Evolutionary conservation across 1,140 invertebrate species (phyloP), one percentile per base, ranked within the genome.

Genomic region (Pachyrhynchus sulphureomaculatus): DNA sequence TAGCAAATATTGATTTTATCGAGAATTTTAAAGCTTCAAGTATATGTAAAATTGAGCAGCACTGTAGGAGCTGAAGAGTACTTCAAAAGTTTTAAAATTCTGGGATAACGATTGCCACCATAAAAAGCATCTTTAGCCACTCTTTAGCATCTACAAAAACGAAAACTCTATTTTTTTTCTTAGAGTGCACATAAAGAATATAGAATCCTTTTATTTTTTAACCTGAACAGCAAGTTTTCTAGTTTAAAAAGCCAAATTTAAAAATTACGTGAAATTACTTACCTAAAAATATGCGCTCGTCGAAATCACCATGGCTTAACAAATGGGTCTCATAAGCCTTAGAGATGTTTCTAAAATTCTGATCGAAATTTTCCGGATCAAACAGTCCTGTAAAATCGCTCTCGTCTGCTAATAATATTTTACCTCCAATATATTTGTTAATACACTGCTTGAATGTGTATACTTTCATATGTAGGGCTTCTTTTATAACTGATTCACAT

Each of bases 241-340:
- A 52, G 12, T 34, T 26, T 5, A 12, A 29, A 21, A 51, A 10
- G 6, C 9, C 4, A 34, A 51, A 21, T 53, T n/a, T 0, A 54
- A 10, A 37, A 45, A 48, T 20, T 2, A 5, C 12, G 2, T 54
- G 4, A 33, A 45, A 37, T 41, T 21, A 33, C 42, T 57, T 80
- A 88, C 88, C 85, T 77, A 91, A 82, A 79, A 98, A 95, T 73
- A 98, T 93, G 72, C 95, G 84, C 78, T 99, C 96, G 74, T 99
- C 96, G 78, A 98, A 95, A 79, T 98, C 94, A 3, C 95, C 94
- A 49, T 90, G 88, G 75, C 86, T 95, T 10, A 97, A 77, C 32
- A 98, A 89, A 77, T 92, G 92, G 62, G 91, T 89, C 75, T 98
- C 95, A 75, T 99, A 98, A 20, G 86, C 79, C 75, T 88, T 91